phyloP scores from a whole-genome alignment of 2,797 vertebrate genomes.

The Benthosema pterotum region DNA sequence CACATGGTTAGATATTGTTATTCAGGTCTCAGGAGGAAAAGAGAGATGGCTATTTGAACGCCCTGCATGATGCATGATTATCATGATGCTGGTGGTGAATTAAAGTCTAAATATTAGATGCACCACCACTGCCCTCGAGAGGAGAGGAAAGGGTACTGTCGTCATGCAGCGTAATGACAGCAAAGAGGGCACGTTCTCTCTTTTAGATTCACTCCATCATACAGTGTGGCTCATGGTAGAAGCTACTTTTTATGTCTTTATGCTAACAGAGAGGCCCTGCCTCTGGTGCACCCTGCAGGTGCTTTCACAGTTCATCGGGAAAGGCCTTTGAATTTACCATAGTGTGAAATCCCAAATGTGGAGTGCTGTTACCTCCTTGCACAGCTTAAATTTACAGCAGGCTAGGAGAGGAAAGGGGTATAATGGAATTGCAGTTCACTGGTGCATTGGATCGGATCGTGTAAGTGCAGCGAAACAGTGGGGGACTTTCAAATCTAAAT shows the following conservation, averaged over 20 bases:
- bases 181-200: slow-evolving; percentile 24
- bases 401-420: slow-evolving; percentile 7
- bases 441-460: slow-evolving; percentile 36
- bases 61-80: slow-evolving; percentile 48
- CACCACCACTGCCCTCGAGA: slow-evolving; percentile 74
- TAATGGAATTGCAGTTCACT: slow-evolving; percentile 27
- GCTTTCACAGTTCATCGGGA: slow-evolving; percentile 9
- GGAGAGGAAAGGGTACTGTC: slow-evolving; percentile 36
- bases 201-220: slow-evolving; percentile 24
- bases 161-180: slow-evolving; percentile 24
- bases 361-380: slow-evolving; percentile 5
- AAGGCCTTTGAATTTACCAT: slow-evolving; percentile 20
- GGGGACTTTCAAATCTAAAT: slow-evolving; percentile 45
- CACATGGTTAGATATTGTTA: slow-evolving; percentile 44
- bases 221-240: slow-evolving; percentile 16
- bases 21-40: slow-evolving; percentile 35
- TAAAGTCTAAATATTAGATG: slow-evolving; percentile 8
- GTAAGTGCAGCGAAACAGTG: slow-evolving; percentile 43
- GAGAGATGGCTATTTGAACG: slow-evolving; percentile 42
- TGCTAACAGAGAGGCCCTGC: slow-evolving; percentile 5
- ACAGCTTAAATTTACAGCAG: slow-evolving; percentile 2
- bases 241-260: slow-evolving; percentile 31
- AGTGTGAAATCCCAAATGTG: background rate
- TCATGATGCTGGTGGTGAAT: slow-evolving; percentile 8
- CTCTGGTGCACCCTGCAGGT: background rate